Evolutionary conservation across 2,797 vertebrate genomes (phyloP), one percentile per base, ranked within the genome.

Genomic region (Choloepus didactylus): DNA sequence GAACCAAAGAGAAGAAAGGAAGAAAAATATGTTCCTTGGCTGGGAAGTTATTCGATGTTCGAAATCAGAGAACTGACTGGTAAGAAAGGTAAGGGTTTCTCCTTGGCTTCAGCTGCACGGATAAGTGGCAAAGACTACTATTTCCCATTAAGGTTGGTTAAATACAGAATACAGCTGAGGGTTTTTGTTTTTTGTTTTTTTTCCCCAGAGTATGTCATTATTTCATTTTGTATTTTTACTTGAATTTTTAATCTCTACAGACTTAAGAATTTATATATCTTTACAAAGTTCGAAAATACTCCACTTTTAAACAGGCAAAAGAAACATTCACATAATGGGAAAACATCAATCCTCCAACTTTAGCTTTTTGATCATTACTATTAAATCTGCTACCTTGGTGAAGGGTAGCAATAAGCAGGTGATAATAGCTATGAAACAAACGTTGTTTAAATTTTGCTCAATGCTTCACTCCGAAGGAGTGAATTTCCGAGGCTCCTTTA

Each of bases 301-400:
- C 35, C 76, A 81, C 35, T 6, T 86, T 41, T 77, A 62, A 91
- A 41, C 19, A 73, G 16, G 80, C 21, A 56, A 82, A 66, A 95
- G 29, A 93, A 96, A 89, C 89, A 81, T 49, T 95, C 72, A 92
- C 69, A 67, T 56, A 77, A 93, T 25, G 31, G 91, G 31, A 84
- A 96, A 95, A 60, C 12, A 7, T 56, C 9, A 83, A 29, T 18
- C 64, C 18, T 70, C 69, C 73, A 56, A 46, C 29, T 84, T 96
- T 73, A 59, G 35, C 5, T 76, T 90, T 95, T 46, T 59, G 21
- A 51, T n/a, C 23, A 69, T 84, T 67, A 60, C 49, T 51, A 18
- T 35, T 89, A 87, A 35, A 64, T 54, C n/a, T 35, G 9, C 51
- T 79, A 6, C 54, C 41, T 31, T 23, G 73, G n/a, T 80, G 23